phyloP scores from a whole-genome alignment of 2,888 invertebrate genomes.

The Chydorus sphaericus region DNA sequence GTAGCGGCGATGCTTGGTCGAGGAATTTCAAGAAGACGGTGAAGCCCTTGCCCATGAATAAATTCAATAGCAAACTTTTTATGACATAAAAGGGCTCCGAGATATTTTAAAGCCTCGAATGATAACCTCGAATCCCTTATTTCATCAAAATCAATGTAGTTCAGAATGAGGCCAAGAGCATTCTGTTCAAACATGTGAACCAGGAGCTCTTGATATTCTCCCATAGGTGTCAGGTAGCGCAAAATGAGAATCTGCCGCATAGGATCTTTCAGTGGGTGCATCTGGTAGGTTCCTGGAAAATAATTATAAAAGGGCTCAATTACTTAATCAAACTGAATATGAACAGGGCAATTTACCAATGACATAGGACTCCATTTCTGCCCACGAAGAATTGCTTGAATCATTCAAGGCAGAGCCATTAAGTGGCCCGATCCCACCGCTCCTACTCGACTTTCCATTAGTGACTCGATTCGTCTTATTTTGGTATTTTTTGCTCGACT shows the following conservation, averaged over 20 bases:
- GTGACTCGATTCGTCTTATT: neutral
- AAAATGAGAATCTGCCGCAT: slow-evolving; percentile 86
- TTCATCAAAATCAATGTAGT: slow-evolving; percentile 64
- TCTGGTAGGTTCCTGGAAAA: slow-evolving; percentile 51
- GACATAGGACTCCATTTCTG: slow-evolving; percentile 73
- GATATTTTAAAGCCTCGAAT: slow-evolving; percentile 90
- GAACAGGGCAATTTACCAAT: slow-evolving; percentile 36
- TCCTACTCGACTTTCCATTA: neutral
- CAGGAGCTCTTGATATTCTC: slow-evolving; percentile 93
- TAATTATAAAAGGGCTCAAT: neutral
- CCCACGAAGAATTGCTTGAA: slow-evolving; percentile 73
- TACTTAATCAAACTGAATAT: neutral
- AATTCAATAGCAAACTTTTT: slow-evolving; percentile 97
- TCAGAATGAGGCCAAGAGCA: slow-evolving; percentile 75
- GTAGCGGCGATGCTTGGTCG: slow-evolving; percentile 89
- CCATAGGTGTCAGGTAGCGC: slow-evolving; percentile 88
- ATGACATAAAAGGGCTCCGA: slow-evolving; percentile 87
- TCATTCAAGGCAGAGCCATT: slow-evolving; percentile 9
- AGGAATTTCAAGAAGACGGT: slow-evolving; percentile 70
- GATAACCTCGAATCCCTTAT: slow-evolving; percentile 82
- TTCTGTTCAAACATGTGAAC: slow-evolving; percentile 85
- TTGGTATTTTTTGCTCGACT: too few relatives aligned
- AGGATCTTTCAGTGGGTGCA: slow-evolving; percentile 73
- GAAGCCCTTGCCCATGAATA: slow-evolving; percentile 71
- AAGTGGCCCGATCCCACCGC: neutral